These are phyloP conservation scores for Rutilus rutilus DNA, from an alignment of 2,113 vertebrate species.

Conservation along the genomic window DNA sequence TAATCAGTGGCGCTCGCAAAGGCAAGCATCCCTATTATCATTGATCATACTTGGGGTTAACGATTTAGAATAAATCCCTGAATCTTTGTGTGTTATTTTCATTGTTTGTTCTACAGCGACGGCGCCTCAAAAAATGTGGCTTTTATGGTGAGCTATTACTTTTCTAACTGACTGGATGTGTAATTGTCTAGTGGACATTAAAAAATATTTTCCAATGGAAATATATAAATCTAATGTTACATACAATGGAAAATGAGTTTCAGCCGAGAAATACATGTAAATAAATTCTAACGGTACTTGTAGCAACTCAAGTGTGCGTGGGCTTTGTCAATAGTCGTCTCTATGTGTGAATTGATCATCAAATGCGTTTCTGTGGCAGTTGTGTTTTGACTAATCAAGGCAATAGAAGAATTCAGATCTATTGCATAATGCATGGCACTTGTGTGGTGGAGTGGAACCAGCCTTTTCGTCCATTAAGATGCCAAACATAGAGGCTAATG, in stretches of 20 bases:
- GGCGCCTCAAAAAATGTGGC: too few relatives aligned
- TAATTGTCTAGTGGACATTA: not conserved
- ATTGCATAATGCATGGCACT: conserved; percentile 45
- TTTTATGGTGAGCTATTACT: not conserved
- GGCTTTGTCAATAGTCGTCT: conserved; percentile 11
- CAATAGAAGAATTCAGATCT: conserved; percentile 15
- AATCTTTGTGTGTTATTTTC: not conserved
- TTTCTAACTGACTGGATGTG: not conserved
- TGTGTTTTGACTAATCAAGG: conserved; percentile 35
- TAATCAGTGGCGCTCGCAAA: not conserved
- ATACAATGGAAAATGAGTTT: not conserved
- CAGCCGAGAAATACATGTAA: not conserved
- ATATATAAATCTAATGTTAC: not conserved
- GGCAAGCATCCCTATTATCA: not conserved
- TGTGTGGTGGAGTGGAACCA: conserved; percentile 30
- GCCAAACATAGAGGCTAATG: conserved; percentile 47
- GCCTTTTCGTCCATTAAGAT: conserved; percentile 42
- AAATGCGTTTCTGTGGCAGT: conserved; percentile 11
- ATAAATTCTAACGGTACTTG: not conserved
- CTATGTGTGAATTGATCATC: conserved; percentile 26
- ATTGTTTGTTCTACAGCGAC: too few relatives aligned
- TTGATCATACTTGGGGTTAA: not conserved
- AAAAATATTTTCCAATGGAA: not conserved
- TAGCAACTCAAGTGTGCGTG: not conserved
- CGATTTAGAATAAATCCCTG: not conserved